These are phyloP conservation scores for Callyntrura sp. DNA, from an alignment of 2,888 invertebrate species.

Conservation along the genomic window DNA sequence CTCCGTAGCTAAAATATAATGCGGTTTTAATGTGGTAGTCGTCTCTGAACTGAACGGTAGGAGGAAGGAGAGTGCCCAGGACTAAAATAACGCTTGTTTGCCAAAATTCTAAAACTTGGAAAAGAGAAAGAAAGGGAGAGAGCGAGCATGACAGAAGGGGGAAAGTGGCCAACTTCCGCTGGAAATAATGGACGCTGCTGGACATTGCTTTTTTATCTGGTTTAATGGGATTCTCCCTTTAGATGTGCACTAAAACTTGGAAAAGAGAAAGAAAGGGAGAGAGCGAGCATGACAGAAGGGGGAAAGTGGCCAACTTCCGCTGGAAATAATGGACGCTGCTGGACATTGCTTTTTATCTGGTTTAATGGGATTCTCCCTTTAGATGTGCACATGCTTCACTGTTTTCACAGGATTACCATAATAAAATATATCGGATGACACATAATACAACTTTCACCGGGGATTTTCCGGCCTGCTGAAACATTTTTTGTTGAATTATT, in stretches of 20 bases:
- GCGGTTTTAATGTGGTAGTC: conserved; percentile 44
- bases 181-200: not conserved
- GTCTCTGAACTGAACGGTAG: conserved; percentile 65
- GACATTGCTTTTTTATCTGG: conserved; percentile 1
- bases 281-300: not conserved
- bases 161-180: conserved; percentile 39
- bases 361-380: conserved; percentile 50
- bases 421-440: conserved; percentile 43
- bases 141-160: not conserved
- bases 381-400: not conserved
- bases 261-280: conserved; percentile 2
- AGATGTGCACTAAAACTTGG: not conserved
- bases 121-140: conserved; percentile 1
- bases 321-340: not conserved
- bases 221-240: conserved; percentile 50
- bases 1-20: conserved; percentile 27
- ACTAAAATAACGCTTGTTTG: conserved; percentile 33
- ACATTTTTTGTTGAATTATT: no score
- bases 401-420: not conserved
- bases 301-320: conserved; percentile 40
- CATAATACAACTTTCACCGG: conserved; percentile 33
- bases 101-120: not conserved
- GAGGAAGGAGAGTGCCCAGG: conserved; percentile 62
- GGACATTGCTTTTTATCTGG: conserved; percentile 10
- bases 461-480: not conserved